A percentile compares a stretch with the other conserved stretches of the same genome.
These are phyloP conservation scores for Anableps anableps DNA, from an alignment of 2,797 vertebrate species.

Conservation along the genomic window DNA sequence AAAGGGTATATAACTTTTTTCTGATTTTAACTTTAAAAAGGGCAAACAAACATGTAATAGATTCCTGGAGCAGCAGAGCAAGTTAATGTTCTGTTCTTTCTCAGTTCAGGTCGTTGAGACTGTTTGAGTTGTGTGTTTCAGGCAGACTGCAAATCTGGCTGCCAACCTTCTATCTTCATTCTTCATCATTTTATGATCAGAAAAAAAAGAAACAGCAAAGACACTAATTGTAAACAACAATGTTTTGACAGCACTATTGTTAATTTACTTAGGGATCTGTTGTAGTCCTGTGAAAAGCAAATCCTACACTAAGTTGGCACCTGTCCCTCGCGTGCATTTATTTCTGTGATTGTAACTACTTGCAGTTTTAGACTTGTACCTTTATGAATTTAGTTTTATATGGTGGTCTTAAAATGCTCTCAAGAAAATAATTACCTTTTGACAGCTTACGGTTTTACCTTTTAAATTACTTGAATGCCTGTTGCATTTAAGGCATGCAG, in stretches of 20 bases:
- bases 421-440: not conserved
- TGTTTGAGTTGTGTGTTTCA: not conserved
- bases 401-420: not conserved
- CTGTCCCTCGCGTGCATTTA: no score
- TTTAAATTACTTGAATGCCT: not conserved
- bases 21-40: not conserved
- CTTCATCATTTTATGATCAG: not conserved
- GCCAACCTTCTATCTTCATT: not conserved
- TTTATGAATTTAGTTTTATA: not conserved
- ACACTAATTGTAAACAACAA: not conserved
- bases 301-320: not conserved
- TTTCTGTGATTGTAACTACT: not conserved
- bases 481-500: not conserved
- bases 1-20: not conserved
- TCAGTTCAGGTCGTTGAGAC: no score
- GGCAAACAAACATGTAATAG: not conserved
- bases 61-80: not conserved
- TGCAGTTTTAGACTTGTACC: conserved; percentile 1
- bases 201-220: not conserved
- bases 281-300: not conserved
- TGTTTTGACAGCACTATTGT: not conserved
- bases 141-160: not conserved
- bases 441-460: not conserved
- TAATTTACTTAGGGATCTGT: not conserved
- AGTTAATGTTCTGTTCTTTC: not conserved